phyloP scores from a whole-genome alignment of 2,888 invertebrate genomes.

The Morpho deidamia region DNA sequence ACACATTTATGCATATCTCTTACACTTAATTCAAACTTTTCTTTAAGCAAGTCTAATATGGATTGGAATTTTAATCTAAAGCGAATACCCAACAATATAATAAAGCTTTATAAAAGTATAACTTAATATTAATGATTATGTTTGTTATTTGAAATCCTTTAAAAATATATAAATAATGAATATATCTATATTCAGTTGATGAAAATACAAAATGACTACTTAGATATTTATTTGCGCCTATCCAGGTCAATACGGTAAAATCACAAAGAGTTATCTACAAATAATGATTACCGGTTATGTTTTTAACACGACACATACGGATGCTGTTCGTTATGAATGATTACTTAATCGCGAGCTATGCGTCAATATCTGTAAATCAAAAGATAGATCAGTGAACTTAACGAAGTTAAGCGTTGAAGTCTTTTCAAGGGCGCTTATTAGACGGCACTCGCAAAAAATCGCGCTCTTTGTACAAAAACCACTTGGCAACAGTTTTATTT shows the following conservation, averaged over 20 bases:
- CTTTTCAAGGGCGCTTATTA: constrained; percentile 71
- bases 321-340: neutral
- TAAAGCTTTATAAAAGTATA: too few species aligned
- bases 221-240: neutral
- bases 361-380: constrained; percentile 20
- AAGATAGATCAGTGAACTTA: constrained; percentile 54
- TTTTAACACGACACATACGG: neutral
- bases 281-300: neutral
- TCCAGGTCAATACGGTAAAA: neutral
- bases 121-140: too few species aligned
- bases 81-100: too few species aligned
- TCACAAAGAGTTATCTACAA: neutral
- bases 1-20: too few species aligned
- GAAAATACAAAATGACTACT: too few species aligned
- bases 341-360: constrained; percentile 4
- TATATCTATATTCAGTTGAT: too few species aligned
- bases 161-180: too few species aligned
- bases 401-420: constrained; percentile 66
- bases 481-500: constrained; percentile 26
- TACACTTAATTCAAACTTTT: too few species aligned
- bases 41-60: too few species aligned
- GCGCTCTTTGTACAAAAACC: constrained; percentile 27
- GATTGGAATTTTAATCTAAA: too few species aligned
- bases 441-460: constrained; percentile 46
- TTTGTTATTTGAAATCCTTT: too few species aligned